phyloP scores from a whole-genome alignment of 2,797 vertebrate genomes.

The Tapera naevia region DNA sequence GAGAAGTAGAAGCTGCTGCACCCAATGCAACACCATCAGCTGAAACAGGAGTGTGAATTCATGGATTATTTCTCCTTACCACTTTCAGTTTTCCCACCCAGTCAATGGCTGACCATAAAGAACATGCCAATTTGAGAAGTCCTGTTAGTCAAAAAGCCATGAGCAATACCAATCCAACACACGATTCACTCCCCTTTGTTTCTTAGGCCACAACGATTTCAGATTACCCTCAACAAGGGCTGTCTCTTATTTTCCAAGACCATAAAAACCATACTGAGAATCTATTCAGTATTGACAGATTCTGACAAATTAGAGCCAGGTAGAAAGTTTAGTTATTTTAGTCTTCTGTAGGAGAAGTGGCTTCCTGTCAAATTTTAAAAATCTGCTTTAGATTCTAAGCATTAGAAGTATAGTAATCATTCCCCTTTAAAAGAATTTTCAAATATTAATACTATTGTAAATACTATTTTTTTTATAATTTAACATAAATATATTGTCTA shows the following conservation, averaged over 20 bases:
- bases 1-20: conserved; percentile 96
- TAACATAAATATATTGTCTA: neutral
- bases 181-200: neutral
- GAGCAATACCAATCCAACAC: neutral
- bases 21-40: conserved; percentile 96
- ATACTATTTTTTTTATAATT: neutral
- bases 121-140: neutral
- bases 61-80: neutral
- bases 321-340: neutral
- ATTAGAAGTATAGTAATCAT: neutral
- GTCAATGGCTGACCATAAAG: neutral
- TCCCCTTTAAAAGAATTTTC: neutral
- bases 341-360: neutral
- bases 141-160: neutral
- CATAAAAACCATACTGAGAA: neutral
- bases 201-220: neutral
- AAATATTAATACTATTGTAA: neutral
- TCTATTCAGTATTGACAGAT: neutral
- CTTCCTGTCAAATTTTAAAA: neutral
- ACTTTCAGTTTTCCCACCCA: neutral
- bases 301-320: neutral
- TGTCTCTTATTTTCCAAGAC: neutral
- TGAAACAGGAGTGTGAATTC: conserved; percentile 61
- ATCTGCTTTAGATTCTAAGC: neutral
- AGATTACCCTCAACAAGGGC: neutral